A percentile compares a stretch with the other conserved stretches of the same genome.
Evolutionary conservation across 2,797 vertebrate species (phyloP).

Genomic region (Oceanodroma leucorhoa): DNA sequence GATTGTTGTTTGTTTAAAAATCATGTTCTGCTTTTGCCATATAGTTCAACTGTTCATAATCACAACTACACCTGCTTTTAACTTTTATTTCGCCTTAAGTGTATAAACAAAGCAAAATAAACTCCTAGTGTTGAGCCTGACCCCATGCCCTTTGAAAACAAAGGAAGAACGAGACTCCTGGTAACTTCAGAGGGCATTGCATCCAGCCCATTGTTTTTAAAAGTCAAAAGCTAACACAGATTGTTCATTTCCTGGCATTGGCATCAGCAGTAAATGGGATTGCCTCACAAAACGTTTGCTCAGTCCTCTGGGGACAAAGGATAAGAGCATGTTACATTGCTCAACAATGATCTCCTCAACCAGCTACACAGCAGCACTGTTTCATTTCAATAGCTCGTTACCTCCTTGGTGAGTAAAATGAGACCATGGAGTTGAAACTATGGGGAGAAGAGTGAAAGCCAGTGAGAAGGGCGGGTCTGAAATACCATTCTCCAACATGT

Average conservation of each 20-base stretch:
- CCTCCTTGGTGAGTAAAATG: conserved; percentile 12
- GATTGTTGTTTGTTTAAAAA: neutral
- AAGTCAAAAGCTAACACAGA: conserved; percentile 61
- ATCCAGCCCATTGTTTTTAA: conserved; percentile 54
- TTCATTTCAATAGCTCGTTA: conserved; percentile 34
- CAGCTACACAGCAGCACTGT: neutral
- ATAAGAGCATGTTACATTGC: conserved; percentile 45
- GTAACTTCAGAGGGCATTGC: conserved; percentile 52
- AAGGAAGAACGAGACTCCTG: conserved; percentile 40
- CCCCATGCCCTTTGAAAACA: conserved; percentile 32
- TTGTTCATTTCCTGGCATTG: conserved; percentile 64
- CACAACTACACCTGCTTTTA: conserved; percentile 23
- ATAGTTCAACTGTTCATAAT: neutral
- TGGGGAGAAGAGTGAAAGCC: conserved; percentile 18
- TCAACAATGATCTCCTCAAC: conserved; percentile 49
- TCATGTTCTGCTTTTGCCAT: rapidly evolving
- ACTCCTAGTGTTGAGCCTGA: neutral
- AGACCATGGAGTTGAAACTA: neutral
- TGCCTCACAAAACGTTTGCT: conserved; percentile 56
- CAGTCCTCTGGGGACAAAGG: conserved; percentile 54
- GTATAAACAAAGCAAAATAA: conserved; percentile 22
- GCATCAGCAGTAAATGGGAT: conserved; percentile 47
- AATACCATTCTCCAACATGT: neutral
- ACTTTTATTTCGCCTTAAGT: conserved; percentile 24
- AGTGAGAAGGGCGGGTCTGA: neutral